Conservation (phyloP, 2,888 invertebrate species). For the Anoncus sp. region DNA sequence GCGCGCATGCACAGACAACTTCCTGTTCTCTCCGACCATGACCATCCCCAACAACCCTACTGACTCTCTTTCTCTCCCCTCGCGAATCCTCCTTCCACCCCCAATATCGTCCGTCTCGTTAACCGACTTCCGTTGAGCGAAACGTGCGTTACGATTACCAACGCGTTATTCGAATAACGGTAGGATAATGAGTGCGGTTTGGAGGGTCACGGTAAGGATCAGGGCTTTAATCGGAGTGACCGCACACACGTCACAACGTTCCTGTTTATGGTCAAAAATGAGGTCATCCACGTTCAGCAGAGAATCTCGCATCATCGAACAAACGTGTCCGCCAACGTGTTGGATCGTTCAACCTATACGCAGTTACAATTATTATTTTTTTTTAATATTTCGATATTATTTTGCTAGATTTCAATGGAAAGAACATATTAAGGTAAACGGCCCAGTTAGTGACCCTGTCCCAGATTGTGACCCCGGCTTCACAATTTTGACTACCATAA, state of each 20-base stretch:
- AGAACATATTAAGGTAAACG: too few relatives aligned
- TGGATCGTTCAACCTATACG: neutral
- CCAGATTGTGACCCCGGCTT: too few relatives aligned
- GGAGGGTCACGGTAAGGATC: conserved; percentile 18
- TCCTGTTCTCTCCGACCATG: neutral
- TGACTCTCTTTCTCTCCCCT: conserved; percentile 13
- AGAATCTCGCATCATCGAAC: conserved; percentile 10
- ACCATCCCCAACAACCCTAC: conserved; percentile 7
- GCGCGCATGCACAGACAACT: conserved; percentile 47
- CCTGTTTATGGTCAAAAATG: conserved; percentile 7
- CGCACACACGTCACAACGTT: conserved; percentile 28
- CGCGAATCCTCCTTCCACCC: neutral
- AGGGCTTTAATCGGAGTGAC: conserved; percentile 27
- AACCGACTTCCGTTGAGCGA: conserved; percentile 47
- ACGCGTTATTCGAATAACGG: conserved; percentile 56
- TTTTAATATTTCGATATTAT: neutral
- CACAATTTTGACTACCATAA: too few relatives aligned
- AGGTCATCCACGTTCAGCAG: conserved; percentile 9
- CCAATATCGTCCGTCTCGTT: conserved; percentile 21
- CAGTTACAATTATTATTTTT: neutral
- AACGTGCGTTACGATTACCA: conserved; percentile 56
- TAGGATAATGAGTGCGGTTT: conserved; percentile 54
- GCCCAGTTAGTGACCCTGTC: too few relatives aligned
- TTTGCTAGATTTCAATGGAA: too few relatives aligned
- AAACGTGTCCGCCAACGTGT: neutral